A percentile compares a stretch with the other conserved stretches of the same genome.
phyloP scores from a whole-genome alignment of 2,113 vertebrate genomes.

The Plectropomus leopardus region DNA sequence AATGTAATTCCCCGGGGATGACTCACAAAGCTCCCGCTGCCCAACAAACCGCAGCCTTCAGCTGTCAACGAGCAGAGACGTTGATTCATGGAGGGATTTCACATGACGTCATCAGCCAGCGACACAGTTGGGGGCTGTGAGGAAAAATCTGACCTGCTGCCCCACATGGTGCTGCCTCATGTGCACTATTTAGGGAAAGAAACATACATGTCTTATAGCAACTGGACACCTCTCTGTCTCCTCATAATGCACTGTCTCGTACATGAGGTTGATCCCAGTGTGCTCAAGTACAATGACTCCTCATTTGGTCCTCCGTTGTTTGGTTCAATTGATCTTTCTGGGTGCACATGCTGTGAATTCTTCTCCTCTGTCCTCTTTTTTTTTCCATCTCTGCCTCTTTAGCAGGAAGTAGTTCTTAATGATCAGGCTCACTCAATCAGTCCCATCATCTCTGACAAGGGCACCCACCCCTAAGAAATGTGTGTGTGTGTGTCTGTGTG shows the following conservation, averaged over 20 bases:
- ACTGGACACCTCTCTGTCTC: neutral
- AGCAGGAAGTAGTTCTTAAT: slow-evolving; percentile 49
- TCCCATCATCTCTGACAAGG: slow-evolving; percentile 68
- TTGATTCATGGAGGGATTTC: slow-evolving; percentile 54
- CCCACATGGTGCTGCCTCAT: slow-evolving; percentile 26
- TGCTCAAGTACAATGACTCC: slow-evolving; percentile 4
- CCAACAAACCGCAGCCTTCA: slow-evolving; percentile 26
- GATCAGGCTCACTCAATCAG: slow-evolving; percentile 61
- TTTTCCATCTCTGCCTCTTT: slow-evolving; percentile 38
- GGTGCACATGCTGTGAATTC: slow-evolving; percentile 17
- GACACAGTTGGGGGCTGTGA: slow-evolving; percentile 22
- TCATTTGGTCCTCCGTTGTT: slow-evolving; percentile 21
- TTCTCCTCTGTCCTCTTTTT: slow-evolving; percentile 17
- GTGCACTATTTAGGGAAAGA: slow-evolving; percentile 18
- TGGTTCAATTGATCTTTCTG: slow-evolving; percentile 24
- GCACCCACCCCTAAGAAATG: slow-evolving; percentile 44
- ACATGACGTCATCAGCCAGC: slow-evolving; percentile 47
- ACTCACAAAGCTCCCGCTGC: slow-evolving; percentile 44
- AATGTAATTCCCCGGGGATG: slow-evolving; percentile 20
- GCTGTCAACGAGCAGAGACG: slow-evolving; percentile 36
- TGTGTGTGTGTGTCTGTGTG: slow-evolving; percentile 40
- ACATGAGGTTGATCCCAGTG: neutral
- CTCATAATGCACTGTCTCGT: neutral
- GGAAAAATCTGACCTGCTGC: slow-evolving; percentile 47
- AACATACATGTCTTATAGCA: neutral